Evolutionary conservation across 2,797 vertebrate genomes (phyloP).

Genomic region (Scomberomorus guttatus): DNA sequence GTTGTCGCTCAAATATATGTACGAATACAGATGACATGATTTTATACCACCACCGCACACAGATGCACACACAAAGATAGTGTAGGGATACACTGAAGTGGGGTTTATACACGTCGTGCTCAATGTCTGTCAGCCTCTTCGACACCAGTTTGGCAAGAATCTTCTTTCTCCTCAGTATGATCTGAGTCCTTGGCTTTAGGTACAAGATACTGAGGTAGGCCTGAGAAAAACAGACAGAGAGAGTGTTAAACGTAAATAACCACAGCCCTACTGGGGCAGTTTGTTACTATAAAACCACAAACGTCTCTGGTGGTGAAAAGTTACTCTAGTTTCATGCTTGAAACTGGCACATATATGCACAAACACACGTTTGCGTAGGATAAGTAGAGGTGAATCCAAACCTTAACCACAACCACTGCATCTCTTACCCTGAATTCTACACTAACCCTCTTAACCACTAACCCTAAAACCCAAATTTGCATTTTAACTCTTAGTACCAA

Average conservation of each 20-base stretch:
- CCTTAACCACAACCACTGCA: conserved; percentile 18
- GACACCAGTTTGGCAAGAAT: conserved; percentile 86
- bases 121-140: conserved; percentile 84
- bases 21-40: neutral
- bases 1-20: neutral
- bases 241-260: neutral
- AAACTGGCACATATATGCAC: neutral
- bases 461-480: neutral
- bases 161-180: conserved; percentile 87
- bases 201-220: conserved; percentile 89
- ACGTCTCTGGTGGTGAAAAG: rapidly evolving
- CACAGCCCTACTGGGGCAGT: neutral
- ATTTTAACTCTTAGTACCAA: too few species aligned
- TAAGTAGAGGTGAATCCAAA: neutral
- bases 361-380: neutral
- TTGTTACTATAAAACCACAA: conserved; percentile 33
- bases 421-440: neutral
- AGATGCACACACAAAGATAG: neutral
- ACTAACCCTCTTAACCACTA: conserved; percentile 6
- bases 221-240: conserved; percentile 65
- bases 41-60: neutral
- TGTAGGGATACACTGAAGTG: conserved; percentile 87
- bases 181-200: conserved; percentile 88
- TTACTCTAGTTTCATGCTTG: neutral
- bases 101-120: conserved; percentile 89